Evolutionary conservation across 1,140 invertebrate genomes (phyloP).

Genomic region (Cherax quadricarinatus): DNA sequence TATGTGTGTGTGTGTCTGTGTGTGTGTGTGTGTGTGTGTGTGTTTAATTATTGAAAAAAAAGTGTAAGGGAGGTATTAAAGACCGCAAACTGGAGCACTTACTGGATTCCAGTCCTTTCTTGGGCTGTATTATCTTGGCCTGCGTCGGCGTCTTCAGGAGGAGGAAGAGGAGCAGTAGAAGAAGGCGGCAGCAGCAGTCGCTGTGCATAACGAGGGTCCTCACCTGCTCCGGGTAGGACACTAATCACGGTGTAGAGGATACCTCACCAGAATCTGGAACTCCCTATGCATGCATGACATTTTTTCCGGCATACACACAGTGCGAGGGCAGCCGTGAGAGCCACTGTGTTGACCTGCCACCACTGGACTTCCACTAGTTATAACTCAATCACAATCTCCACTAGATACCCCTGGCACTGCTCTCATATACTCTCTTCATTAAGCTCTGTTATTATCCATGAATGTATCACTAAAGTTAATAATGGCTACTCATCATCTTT

Average conservation of each 20-base stretch:
- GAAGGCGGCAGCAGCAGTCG: not conserved
- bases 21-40: no score
- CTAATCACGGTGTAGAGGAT: not conserved
- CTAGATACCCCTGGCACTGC: no score
- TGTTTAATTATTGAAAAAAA: no score
- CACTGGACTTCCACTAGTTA: no score
- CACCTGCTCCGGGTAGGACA: not conserved
- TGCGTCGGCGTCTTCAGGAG: not conserved
- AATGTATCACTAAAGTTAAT: no score
- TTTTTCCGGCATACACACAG: not conserved
- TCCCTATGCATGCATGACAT: not conserved
- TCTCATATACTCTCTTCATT: no score
- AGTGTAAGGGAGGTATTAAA: no score
- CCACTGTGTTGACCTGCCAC: no score
- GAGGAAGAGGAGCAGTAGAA: not conserved
- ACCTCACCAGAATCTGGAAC: not conserved
- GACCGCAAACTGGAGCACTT: not conserved
- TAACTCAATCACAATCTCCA: no score
- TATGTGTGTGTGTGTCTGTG: no score
- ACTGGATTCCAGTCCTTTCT: slow-evolving; percentile 37
- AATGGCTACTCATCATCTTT: no score
- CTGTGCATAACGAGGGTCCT: not conserved
- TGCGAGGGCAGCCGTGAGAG: not conserved
- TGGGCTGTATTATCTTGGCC: slow-evolving; percentile 20
- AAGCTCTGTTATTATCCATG: no score